Evolutionary conservation across 2,888 invertebrate species (phyloP).

Genomic region (Nemurella pictetii): DNA sequence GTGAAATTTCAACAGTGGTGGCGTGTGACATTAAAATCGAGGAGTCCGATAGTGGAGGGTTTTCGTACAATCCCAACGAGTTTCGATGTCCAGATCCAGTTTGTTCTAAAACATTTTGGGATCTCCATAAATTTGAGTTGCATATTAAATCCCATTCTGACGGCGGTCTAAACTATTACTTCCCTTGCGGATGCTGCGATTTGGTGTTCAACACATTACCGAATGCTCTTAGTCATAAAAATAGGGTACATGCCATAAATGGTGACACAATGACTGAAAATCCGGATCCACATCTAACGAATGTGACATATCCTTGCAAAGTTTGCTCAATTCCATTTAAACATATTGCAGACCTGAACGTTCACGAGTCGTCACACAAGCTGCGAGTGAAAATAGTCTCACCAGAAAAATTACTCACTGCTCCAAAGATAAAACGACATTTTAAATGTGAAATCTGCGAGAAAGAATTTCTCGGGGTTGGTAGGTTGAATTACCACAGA

Average conservation of each 20-base stretch:
- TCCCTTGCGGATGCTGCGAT: not conserved
- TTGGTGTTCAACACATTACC: not conserved
- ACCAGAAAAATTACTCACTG: not conserved
- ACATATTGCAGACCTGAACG: not conserved
- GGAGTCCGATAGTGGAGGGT: not conserved
- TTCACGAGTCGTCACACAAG: not conserved
- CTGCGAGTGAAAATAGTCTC: not conserved
- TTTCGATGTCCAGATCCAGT: not conserved
- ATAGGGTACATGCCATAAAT: not conserved
- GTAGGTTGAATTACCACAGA: slow-evolving; percentile 32
- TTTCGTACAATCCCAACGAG: not conserved
- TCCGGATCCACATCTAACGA: not conserved
- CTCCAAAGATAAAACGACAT: not conserved
- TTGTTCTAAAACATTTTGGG: not conserved
- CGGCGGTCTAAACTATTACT: not conserved
- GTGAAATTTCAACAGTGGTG: not conserved
- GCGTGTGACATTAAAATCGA: not conserved
- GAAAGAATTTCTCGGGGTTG: not conserved
- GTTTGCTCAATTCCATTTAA: not conserved
- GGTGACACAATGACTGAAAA: not conserved
- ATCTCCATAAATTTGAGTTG: not conserved
- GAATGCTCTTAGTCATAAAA: not conserved
- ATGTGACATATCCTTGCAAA: not conserved
- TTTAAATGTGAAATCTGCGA: not conserved
- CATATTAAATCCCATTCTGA: not conserved